Percentiles rank a stretch among this genome's conserved stretches.
These are phyloP conservation scores for Craseonycteris thonglongyai DNA, from an alignment of 2,113 vertebrate species.

Conservation along the genomic window DNA sequence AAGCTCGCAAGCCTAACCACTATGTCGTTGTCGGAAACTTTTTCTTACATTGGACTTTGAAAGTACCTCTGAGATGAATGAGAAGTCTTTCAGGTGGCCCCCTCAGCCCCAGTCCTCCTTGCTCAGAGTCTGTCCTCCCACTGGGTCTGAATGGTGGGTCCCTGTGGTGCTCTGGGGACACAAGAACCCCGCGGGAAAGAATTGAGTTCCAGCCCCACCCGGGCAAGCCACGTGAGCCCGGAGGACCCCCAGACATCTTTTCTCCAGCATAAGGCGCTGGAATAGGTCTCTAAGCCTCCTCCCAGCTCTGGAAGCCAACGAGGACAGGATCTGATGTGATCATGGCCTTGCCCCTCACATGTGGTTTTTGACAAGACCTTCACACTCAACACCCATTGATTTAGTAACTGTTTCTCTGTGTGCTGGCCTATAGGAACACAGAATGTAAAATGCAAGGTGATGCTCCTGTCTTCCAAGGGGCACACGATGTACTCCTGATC, in stretches of 20 bases:
- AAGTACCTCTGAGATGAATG: neutral
- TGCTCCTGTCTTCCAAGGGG: neutral
- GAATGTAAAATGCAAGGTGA: neutral
- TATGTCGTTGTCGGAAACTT: neutral
- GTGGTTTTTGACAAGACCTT: neutral
- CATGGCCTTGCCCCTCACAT: neutral
- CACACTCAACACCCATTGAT: neutral
- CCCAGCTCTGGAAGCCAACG: neutral
- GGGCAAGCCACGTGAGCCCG: neutral
- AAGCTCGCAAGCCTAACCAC: neutral
- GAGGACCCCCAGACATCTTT: neutral
- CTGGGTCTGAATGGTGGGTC: neutral
- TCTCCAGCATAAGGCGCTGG: neutral
- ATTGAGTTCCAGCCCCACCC: fast-evolving
- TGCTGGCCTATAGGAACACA: neutral
- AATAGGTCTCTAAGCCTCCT: neutral
- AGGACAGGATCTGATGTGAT: no score
- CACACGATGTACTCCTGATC: neutral
- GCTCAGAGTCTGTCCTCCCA: neutral
- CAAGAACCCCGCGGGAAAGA: fast-evolving
- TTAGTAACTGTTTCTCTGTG: neutral
- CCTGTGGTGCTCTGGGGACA: fast-evolving
- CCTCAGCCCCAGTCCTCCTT: neutral
- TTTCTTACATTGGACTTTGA: neutral
- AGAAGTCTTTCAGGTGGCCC: neutral